phyloP scores from a whole-genome alignment of 1,140 invertebrate species.

The Psix sp. region DNA sequence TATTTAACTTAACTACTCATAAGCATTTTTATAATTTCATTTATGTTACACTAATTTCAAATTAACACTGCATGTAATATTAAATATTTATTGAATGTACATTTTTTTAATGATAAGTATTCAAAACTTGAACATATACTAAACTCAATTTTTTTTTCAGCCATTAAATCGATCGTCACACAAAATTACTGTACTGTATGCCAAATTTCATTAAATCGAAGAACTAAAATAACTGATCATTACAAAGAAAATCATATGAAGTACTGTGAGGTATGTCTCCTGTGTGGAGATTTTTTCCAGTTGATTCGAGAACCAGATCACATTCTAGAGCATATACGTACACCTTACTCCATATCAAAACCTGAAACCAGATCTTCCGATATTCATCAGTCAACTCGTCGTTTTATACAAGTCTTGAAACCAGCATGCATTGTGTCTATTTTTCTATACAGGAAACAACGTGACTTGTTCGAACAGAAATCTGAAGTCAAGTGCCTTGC shows the following conservation, averaged over 20 bases:
- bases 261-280: neutral
- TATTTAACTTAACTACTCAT: too few species aligned
- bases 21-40: too few species aligned
- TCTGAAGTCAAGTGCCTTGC: conserved; percentile 5
- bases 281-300: neutral
- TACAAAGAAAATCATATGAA: neutral
- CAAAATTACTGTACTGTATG: conserved; percentile 11
- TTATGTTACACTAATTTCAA: too few species aligned
- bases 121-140: neutral
- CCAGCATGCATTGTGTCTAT: conserved; percentile 16
- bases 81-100: too few species aligned
- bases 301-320: neutral
- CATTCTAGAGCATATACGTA: neutral
- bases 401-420: conserved; percentile 20
- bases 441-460: conserved; percentile 21
- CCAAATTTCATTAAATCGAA: neutral
- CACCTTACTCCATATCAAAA: neutral
- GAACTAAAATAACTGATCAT: conserved; percentile 11
- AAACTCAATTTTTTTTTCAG: too few species aligned
- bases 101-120: neutral
- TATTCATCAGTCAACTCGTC: too few species aligned
- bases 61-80: too few species aligned
- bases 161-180: too few species aligned
- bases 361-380: neutral
- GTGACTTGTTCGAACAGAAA: neutral